Evolutionary conservation across 2,888 invertebrate species (phyloP).

Genomic region (Dendrolimus houi): DNA sequence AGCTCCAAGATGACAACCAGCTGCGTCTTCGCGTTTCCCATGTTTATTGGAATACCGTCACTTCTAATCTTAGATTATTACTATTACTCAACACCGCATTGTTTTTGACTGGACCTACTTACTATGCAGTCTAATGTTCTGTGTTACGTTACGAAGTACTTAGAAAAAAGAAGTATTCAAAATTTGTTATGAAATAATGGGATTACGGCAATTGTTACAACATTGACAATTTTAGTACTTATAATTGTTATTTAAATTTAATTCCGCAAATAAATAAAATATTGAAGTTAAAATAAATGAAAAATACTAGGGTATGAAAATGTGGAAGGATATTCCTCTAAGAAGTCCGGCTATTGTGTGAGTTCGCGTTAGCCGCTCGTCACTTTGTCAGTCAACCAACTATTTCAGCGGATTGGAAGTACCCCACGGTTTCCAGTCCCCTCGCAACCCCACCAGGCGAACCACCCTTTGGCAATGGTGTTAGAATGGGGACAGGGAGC

Average conservation of each 20-base stretch:
- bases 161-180: no score
- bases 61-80: not conserved
- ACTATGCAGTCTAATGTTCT: no score
- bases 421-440: constrained; percentile 25
- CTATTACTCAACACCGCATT: no score
- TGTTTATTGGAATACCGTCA: not conserved
- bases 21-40: not conserved
- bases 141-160: no score
- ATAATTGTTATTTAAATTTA: not conserved
- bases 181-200: no score
- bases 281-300: not conserved
- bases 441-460: constrained; percentile 51
- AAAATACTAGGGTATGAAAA: not conserved
- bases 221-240: no score
- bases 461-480: constrained; percentile 52
- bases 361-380: constrained; percentile 29
- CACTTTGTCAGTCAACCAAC: constrained; percentile 37
- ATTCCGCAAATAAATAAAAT: not conserved
- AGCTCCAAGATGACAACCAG: not conserved
- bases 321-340: constrained; percentile 3
- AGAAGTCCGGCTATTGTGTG: constrained; percentile 8
- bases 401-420: constrained; percentile 45
- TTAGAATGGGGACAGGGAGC: constrained; percentile 67
- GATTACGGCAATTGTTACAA: no score
- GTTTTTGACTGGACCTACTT: no score